Percentiles rank a stretch among this genome's conserved stretches.
Evolutionary conservation across 2,888 invertebrate genomes (phyloP).

Genomic region (Drosophila infuscata): DNA sequence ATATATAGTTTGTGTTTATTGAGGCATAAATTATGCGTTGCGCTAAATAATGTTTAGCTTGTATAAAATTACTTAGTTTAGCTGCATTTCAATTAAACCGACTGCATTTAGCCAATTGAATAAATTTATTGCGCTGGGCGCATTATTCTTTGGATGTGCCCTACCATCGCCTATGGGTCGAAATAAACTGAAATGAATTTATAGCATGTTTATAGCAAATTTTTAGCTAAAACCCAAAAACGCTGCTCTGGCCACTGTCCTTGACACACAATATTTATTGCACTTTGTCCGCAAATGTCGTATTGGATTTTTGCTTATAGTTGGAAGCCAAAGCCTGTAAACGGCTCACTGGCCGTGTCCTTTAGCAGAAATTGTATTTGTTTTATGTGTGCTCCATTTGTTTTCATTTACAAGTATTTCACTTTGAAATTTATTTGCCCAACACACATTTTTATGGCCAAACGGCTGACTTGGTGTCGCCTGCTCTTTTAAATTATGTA

Average conservation of each 20-base stretch:
- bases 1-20: conserved; percentile 50
- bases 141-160: conserved; percentile 36
- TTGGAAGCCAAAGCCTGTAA: conserved; percentile 17
- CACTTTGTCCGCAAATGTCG: conserved; percentile 53
- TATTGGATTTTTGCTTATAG: conserved; percentile 53
- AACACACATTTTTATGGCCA: conserved; percentile 78
- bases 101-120: conserved; percentile 49
- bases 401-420: conserved; percentile 81
- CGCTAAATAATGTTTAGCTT: conserved; percentile 49
- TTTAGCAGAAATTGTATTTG: conserved; percentile 58
- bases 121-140: conserved; percentile 25
- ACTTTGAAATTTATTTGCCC: conserved; percentile 76
- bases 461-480: conserved; percentile 50
- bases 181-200: conserved; percentile 16
- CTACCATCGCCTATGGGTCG: background rate
- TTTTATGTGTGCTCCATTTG: conserved; percentile 64
- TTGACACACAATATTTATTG: conserved; percentile 73
- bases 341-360: conserved; percentile 43
- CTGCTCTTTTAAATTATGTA: conserved; percentile 64
- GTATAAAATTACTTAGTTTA: conserved; percentile 28
- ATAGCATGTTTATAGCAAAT: conserved; percentile 58
- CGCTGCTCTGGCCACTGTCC: conserved; percentile 54
- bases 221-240: conserved; percentile 45
- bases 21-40: conserved; percentile 59
- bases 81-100: conserved; percentile 65